Evolutionary conservation across 23 tunicate genomes (phyloP), one percentile per base, ranked within the genome.

Genomic region (Phallusia fumigata): DNA sequence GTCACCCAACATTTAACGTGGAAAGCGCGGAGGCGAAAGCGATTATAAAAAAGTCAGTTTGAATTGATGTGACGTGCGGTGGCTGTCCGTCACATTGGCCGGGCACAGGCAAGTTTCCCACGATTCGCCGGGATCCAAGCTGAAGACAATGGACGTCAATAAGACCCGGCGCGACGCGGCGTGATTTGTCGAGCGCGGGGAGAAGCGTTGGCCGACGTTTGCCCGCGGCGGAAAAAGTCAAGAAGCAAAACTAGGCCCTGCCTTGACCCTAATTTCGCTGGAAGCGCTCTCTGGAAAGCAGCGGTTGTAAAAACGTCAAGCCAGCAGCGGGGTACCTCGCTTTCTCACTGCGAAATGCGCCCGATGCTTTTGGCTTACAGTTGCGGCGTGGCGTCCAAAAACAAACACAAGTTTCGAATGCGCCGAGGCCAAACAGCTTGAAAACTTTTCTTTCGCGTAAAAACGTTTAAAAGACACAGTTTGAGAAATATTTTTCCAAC

Each of bases 281-380:
- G 77, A 74, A 33, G 77, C 77, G 22, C 40, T 74, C 77, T 32
- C 77, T 74, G 77, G 40, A 74, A 74, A 32, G 77, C 72, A 33
- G 22, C 73, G 36, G 52, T 79, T 79, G 52, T 79, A 79, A 79
- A 79, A 79, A 79, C 83, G 83, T 79, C 83, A 34, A 44, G 30
- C 36, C 3, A 31, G 36, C 83, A 52, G 83, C 73, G 52, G 83
- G 83, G 35, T 19, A 73, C 73, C 83, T 8, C 1, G 47, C 47
- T 5, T 3, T 40, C 47, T 5, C 10, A 5, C 47, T 40, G 47
- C 47, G 47, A 40, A 40, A 40, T 10, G 5, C 47, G 5, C 5
- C 10, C 47, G 47, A 40, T 3, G 47, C 10, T 40, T 40, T 40
- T 40, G 10, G 10, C 47, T 40, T 40, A 3, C 47, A 40, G 47